phyloP scores from a whole-genome alignment of 2,113 vertebrate species.

The Oxyura jamaicensis region DNA sequence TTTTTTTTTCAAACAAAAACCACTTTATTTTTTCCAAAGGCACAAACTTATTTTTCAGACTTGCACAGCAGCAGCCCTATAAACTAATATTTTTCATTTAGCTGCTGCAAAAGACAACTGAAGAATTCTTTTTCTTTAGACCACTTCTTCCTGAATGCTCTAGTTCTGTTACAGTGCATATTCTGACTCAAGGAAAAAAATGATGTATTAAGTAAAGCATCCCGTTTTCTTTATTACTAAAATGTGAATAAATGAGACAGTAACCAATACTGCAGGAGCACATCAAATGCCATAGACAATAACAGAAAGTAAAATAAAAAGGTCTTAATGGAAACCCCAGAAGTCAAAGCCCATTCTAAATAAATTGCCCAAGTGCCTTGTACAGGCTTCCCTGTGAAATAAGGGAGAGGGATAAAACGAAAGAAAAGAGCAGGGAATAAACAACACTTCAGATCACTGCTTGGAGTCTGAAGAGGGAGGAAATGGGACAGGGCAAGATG shows the following conservation, averaged over 20 bases:
- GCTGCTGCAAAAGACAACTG: background rate
- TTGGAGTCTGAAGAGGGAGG: background rate
- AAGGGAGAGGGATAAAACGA: background rate
- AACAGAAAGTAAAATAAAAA: background rate
- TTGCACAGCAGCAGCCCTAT: background rate
- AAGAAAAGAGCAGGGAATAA: slow-evolving; percentile 25
- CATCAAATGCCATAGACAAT: background rate
- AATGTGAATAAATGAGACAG: background rate
- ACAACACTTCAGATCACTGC: background rate
- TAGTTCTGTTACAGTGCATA: background rate
- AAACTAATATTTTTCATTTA: background rate
- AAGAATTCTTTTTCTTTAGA: background rate
- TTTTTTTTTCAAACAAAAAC: background rate
- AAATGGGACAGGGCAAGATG: slow-evolving; percentile 2
- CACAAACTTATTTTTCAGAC: background rate
- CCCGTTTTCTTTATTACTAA: background rate
- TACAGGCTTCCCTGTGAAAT: background rate
- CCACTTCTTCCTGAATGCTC: background rate
- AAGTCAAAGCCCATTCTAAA: slow-evolving; percentile 8
- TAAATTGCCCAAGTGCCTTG: slow-evolving; percentile 26
- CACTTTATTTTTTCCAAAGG: background rate
- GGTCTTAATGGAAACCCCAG: slow-evolving; percentile 12
- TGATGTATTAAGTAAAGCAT: background rate
- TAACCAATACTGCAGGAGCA: background rate
- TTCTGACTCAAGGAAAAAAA: background rate